Evolutionary conservation across 2,888 invertebrate genomes (phyloP).

Genomic region (Eudemis profundana): DNA sequence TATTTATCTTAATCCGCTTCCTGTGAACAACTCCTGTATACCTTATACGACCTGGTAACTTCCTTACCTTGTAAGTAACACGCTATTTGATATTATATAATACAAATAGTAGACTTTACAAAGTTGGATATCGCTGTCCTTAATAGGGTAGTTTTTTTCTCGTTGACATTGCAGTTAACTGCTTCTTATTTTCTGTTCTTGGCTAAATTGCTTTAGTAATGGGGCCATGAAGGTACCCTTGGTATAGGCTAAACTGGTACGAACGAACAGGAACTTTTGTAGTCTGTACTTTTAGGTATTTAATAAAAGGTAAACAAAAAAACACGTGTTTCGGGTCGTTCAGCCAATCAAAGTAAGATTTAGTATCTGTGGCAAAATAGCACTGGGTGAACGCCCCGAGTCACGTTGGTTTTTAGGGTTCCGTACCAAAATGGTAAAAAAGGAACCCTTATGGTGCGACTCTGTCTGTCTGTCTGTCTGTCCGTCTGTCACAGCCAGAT

Average conservation of each 20-base stretch:
- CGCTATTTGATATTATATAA: neutral
- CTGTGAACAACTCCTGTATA: constrained; percentile 14
- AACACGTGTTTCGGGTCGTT: too few relatives aligned
- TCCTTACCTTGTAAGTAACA: neutral
- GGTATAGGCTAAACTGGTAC: neutral
- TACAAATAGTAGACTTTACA: neutral
- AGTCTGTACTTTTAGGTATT: too few relatives aligned
- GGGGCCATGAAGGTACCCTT: neutral
- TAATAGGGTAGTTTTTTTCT: constrained; percentile 5
- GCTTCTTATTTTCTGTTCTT: neutral
- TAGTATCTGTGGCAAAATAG: too few relatives aligned
- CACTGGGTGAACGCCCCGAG: too few relatives aligned
- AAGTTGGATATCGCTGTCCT: neutral
- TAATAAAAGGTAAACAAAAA: too few relatives aligned
- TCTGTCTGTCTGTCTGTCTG: too few relatives aligned
- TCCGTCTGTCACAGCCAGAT: too few relatives aligned
- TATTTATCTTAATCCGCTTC: constrained; percentile 35
- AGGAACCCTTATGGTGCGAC: too few relatives aligned
- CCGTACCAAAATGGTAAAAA: too few relatives aligned
- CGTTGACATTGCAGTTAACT: neutral
- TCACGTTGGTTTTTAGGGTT: too few relatives aligned
- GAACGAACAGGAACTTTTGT: neutral
- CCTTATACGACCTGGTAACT: neutral
- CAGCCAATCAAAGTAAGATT: too few relatives aligned
- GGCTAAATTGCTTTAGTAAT: neutral